Base-by-base conservation (phyloP, 2,113 vertebrate genomes). In the Cinclus cinclus region DNA sequence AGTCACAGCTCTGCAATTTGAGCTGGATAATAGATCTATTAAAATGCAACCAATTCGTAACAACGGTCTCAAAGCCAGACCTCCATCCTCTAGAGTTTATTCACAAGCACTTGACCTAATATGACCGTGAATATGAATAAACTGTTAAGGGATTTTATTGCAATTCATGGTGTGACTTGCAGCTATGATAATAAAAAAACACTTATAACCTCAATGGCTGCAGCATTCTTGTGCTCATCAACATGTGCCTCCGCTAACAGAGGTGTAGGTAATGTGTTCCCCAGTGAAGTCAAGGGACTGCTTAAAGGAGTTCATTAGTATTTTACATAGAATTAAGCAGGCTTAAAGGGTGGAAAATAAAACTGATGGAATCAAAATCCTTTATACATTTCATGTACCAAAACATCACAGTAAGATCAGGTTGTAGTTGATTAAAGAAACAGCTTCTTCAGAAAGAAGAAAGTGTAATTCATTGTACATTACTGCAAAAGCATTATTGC, bases 131-230 rank as follows among this genome's bases (percentile, higher is more conserved):
- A 84, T 73, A 84, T 68, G 74, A 94, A 71, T 84, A 89, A 93
- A 94, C 75, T 71, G 59, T 91, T 93, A 89, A 86, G n/a, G 70
- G 79, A 71, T 89, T 93, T 94, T 88, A 83, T 92, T 93, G 52
- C 73, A 53, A 30, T 84, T 94, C 0, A 0, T 52, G 41, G 52
- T 2, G 2, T 71, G 71, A 74, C 63, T 86, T 77, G 64, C 71
- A 94, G 49, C 76, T 31, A 6, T 2, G 20, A 90, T 75, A 78
- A 60, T 93, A 75, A 90, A 96, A 14, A 52, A 68, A 35, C 30
- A 68, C 77, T 81, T 77, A 16, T 44, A 76, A 77, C 35, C 14
- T 49, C 55, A 56, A 0, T 53, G 74, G 35, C 74, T 76, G 44
- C 71, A 83, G 73, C 47, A 49, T 37, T 67, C 30, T 31, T 1